A percentile compares a stretch with the other conserved stretches of the same genome.
These are phyloP conservation scores for Myotis pilosus DNA, from an alignment of 2,797 vertebrate genomes.

Conservation along the genomic window DNA sequence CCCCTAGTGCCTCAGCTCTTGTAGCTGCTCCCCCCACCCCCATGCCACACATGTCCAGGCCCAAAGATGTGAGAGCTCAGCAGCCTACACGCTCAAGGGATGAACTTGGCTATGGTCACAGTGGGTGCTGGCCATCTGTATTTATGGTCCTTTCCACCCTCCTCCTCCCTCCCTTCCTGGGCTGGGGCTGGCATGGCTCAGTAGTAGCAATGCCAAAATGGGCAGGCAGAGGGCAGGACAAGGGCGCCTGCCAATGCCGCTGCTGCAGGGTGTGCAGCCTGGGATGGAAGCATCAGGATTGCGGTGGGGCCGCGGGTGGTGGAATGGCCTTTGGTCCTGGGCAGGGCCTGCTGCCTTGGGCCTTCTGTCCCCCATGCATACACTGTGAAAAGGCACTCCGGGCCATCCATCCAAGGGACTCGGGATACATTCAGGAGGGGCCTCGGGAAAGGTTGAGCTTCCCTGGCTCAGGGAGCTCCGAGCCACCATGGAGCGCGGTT, in stretches of 20 bases:
- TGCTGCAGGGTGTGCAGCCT: accelerated
- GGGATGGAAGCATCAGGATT: accelerated
- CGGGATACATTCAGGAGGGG: not conserved
- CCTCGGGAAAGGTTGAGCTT: not conserved
- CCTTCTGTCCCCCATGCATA: not conserved
- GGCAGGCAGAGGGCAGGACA: not conserved
- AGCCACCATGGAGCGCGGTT: not conserved
- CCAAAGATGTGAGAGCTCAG: not conserved
- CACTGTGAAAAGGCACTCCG: not conserved
- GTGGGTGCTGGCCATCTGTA: not conserved
- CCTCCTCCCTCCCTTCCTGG: not conserved
- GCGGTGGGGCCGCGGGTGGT: not conserved
- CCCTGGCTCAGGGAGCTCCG: not conserved
- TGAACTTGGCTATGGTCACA: not conserved
- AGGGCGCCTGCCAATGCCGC: not conserved
- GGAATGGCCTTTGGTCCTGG: not conserved
- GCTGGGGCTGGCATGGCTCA: not conserved
- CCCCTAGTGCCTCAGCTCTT: not conserved
- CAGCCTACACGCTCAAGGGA: not conserved
- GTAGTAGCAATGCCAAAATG: not conserved
- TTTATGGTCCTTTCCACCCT: not conserved
- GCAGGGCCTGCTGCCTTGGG: not conserved
- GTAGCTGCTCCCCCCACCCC: not conserved
- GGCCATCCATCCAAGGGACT: not conserved
- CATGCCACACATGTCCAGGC: not conserved